These are phyloP conservation scores for Phengaris alcon DNA, from an alignment of 2,888 invertebrate genomes.

Conservation along the genomic window DNA sequence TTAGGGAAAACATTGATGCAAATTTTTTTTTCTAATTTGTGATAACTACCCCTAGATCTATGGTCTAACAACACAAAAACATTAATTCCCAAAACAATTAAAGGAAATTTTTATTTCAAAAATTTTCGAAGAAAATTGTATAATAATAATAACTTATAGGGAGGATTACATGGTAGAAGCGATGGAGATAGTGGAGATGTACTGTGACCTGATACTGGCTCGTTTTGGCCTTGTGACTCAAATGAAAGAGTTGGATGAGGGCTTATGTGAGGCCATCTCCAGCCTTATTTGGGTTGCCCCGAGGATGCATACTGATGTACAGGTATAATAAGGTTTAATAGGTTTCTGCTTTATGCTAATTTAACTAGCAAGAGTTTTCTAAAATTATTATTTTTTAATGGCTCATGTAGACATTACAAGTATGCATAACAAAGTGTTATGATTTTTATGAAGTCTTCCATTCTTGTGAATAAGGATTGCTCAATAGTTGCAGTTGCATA, in stretches of 20 bases:
- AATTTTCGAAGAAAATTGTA: not conserved
- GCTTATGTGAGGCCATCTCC: conserved; percentile 96
- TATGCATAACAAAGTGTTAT: not conserved
- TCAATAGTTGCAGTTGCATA: no score
- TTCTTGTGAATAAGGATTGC: no score
- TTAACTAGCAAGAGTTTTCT: not conserved
- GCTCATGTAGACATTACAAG: not conserved
- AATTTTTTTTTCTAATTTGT: no score
- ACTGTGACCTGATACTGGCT: conserved; percentile 96
- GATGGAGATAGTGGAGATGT: conserved; percentile 99
- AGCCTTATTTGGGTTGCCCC: conserved; percentile 99
- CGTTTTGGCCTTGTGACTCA: conserved; percentile 97
- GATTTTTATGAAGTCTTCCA: no score
- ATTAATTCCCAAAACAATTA: not conserved
- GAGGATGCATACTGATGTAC: conserved; percentile 90
- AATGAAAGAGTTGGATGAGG: conserved; percentile 97
- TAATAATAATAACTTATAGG: conserved; percentile 64
- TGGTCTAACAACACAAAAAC: no score
- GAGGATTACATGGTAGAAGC: conserved; percentile 99
- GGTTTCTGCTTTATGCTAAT: not conserved
- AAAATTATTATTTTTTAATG: not conserved
- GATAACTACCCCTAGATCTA: no score
- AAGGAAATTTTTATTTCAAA: not conserved
- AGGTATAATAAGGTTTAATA: conserved; percentile 60
- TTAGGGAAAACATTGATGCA: not conserved